phyloP scores from a whole-genome alignment of 2,888 invertebrate genomes.

The Acrocyrtus sp. region DNA sequence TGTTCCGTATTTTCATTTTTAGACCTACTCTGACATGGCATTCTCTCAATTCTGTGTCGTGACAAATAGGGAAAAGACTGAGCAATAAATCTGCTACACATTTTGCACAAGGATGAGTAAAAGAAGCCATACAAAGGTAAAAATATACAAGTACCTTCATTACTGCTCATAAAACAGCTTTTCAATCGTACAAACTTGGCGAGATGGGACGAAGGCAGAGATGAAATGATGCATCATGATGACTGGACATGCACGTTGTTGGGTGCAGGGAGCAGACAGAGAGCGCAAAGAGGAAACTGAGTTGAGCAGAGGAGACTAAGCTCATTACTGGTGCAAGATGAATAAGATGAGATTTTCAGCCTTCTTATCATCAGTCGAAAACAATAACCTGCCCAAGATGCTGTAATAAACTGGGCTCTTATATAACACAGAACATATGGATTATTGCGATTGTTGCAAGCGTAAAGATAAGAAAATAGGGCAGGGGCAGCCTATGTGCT shows the following conservation, averaged over 20 bases:
- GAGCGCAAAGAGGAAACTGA: too few species aligned
- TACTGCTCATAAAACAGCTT: slow-evolving; percentile 46
- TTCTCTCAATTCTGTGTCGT: slow-evolving; percentile 37
- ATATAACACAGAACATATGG: neutral
- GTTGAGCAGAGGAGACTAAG: too few species aligned
- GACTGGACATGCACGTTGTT: too few species aligned
- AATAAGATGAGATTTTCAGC: too few species aligned
- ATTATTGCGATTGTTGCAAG: neutral
- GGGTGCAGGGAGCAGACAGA: too few species aligned
- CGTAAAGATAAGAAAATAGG: slow-evolving; percentile 28
- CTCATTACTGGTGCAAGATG: too few species aligned
- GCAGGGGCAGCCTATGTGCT: slow-evolving; percentile 22
- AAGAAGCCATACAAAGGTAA: slow-evolving; percentile 26
- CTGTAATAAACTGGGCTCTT: neutral
- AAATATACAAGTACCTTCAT: slow-evolving; percentile 35
- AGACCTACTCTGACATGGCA: slow-evolving; percentile 21
- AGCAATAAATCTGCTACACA: slow-evolving; percentile 39
- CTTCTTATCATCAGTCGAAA: too few species aligned
- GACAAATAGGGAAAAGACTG: slow-evolving; percentile 36
- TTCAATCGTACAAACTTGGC: too few species aligned
- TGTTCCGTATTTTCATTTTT: too few species aligned
- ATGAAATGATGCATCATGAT: too few species aligned
- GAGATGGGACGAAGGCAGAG: too few species aligned
- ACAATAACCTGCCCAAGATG: too few species aligned
- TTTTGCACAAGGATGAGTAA: slow-evolving; percentile 27